A percentile compares a stretch with the other conserved stretches of the same genome.
Evolutionary conservation across 2,888 invertebrate species (phyloP).

Genomic region (Leucophenga maculata): DNA sequence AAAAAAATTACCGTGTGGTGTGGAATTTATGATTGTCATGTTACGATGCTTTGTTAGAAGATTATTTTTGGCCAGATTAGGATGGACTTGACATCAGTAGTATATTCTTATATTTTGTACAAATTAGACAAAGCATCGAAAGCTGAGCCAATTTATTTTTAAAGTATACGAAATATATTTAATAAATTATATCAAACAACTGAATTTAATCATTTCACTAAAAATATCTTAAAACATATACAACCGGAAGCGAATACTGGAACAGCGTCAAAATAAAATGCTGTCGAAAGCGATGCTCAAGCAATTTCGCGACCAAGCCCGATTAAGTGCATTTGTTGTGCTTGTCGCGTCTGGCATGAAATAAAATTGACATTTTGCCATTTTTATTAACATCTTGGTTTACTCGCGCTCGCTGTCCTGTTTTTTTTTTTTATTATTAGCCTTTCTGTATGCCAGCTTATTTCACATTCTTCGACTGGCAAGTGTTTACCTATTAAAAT

Average conservation of each 20-base stretch:
- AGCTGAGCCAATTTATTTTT: too few relatives aligned
- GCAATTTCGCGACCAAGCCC: neutral
- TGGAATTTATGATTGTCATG: too few relatives aligned
- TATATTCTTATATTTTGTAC: too few relatives aligned
- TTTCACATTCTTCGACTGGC: neutral
- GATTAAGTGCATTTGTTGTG: neutral
- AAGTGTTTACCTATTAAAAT: conserved; percentile 11
- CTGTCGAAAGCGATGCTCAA: neutral
- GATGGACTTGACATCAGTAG: too few relatives aligned
- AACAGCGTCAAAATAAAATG: neutral
- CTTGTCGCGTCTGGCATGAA: conserved; percentile 21
- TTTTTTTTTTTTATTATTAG: conserved; percentile 30
- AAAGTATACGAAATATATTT: too few relatives aligned
- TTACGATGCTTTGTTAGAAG: too few relatives aligned
- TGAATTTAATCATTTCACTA: too few relatives aligned
- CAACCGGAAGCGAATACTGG: neutral
- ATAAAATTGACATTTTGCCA: conserved; percentile 22
- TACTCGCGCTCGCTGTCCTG: neutral
- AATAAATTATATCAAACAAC: too few relatives aligned
- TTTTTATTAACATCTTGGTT: conserved; percentile 20
- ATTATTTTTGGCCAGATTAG: too few relatives aligned
- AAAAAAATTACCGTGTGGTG: too few relatives aligned
- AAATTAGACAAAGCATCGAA: too few relatives aligned
- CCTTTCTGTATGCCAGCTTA: conserved; percentile 24
- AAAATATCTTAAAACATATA: neutral